Conservation (phyloP, 2,113 vertebrate species). For the Collichthys lucidus region DNA sequence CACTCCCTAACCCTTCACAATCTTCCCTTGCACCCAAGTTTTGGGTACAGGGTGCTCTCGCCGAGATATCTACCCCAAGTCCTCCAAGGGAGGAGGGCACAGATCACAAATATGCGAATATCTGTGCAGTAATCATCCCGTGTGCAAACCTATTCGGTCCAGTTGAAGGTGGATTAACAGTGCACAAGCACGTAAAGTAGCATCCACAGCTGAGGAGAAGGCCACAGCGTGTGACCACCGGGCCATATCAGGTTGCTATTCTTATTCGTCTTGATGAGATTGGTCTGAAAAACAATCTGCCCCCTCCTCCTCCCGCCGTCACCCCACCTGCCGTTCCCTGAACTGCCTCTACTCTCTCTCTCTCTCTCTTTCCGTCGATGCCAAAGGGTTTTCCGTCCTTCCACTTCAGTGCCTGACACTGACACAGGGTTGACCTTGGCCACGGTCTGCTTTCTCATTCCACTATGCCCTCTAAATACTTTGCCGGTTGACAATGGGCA, state of each 20-base stretch:
- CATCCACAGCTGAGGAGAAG: constrained; percentile 59
- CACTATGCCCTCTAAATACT: constrained; percentile 10
- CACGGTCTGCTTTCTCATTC: constrained; percentile 28
- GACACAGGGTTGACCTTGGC: constrained; percentile 33
- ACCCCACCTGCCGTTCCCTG: constrained; percentile 16
- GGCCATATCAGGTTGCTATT: constrained; percentile 57
- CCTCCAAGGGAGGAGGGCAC: not conserved
- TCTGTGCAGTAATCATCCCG: not conserved
- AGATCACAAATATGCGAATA: not conserved
- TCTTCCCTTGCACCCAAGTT: constrained; percentile 17
- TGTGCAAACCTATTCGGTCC: constrained; percentile 11
- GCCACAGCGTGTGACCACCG: constrained; percentile 45
- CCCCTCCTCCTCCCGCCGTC: not conserved
- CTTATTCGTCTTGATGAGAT: constrained; percentile 58
- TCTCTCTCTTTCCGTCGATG: not conserved
- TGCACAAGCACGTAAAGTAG: constrained; percentile 41
- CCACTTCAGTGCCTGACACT: constrained; percentile 14
- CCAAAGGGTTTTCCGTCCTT: constrained; percentile 24
- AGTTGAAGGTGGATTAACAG: constrained; percentile 9
- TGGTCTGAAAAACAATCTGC: constrained; percentile 25
- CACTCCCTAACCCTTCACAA: constrained; percentile 25
- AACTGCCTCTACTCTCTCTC: not conserved
- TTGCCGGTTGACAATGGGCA: constrained; percentile 23
- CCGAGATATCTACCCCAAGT: constrained; percentile 14
- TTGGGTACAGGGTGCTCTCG: constrained; percentile 17